These are phyloP conservation scores for Cervus canadensis DNA, from an alignment of 2,113 vertebrate species.

Conservation along the genomic window DNA sequence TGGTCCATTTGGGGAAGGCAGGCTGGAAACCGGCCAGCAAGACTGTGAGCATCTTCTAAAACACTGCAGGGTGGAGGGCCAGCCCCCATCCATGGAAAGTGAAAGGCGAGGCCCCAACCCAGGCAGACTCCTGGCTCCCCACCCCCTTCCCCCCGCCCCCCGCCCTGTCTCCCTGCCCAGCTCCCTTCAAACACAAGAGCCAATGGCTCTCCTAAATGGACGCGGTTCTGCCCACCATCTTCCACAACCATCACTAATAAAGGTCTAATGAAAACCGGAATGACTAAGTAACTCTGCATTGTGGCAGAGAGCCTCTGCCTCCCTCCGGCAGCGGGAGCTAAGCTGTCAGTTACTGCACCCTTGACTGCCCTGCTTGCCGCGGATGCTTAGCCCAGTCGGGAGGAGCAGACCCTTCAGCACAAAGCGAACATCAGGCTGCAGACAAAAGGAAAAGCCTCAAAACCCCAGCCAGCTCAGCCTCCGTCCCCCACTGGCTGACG, in stretches of 20 bases:
- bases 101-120: slow-evolving; percentile 52
- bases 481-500: not conserved
- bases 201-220: not conserved
- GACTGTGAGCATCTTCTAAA: slow-evolving; percentile 69
- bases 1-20: slow-evolving; percentile 70
- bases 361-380: not conserved
- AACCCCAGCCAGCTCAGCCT: slow-evolving; percentile 4
- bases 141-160: too few species aligned
- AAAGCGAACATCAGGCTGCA: slow-evolving; percentile 47
- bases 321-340: not conserved
- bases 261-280: not conserved
- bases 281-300: not conserved
- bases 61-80: slow-evolving; percentile 24
- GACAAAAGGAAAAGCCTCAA: slow-evolving; percentile 60
- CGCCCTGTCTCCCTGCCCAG: not conserved
- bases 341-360: not conserved
- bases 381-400: not conserved
- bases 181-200: not conserved
- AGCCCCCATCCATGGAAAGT: slow-evolving; percentile 59
- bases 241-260: not conserved
- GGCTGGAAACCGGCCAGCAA: slow-evolving; percentile 79
- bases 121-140: not conserved
- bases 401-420: slow-evolving; percentile 34
- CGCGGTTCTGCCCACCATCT: not conserved
- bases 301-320: not conserved